Evolutionary conservation across 2,797 vertebrate species (phyloP).

Genomic region (Dendrocincla tyrannina): DNA sequence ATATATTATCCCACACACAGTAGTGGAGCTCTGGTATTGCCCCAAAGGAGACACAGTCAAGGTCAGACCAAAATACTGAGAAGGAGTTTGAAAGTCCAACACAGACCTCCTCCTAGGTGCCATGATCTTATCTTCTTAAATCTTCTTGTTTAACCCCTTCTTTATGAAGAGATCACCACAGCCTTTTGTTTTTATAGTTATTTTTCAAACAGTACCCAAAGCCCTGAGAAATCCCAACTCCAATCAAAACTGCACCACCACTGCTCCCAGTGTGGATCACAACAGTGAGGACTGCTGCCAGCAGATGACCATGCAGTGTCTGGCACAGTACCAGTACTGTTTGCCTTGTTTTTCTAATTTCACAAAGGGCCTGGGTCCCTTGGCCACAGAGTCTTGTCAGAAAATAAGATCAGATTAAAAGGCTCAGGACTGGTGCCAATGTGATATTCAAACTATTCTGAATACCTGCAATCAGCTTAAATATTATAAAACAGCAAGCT

Average conservation of each 20-base stretch:
- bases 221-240: fast-evolving
- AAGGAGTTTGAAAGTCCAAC: not conserved
- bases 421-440: not conserved
- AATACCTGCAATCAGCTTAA: not conserved
- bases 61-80: not conserved
- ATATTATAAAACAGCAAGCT: not conserved
- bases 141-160: not conserved
- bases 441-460: not conserved
- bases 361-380: not conserved
- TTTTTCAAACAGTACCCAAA: not conserved
- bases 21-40: not conserved
- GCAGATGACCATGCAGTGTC: fast-evolving
- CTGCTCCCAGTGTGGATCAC: fast-evolving
- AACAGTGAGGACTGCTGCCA: not conserved
- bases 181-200: not conserved
- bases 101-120: not conserved
- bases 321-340: not conserved
- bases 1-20: not conserved
- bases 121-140: not conserved
- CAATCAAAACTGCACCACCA: not conserved
- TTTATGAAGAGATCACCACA: not conserved
- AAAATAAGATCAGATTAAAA: constrained; percentile 8
- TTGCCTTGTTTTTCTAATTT: not conserved
- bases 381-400: not conserved
- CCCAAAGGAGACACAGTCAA: not conserved